Conservation (phyloP, 2,113 vertebrate genomes). For the Ifrita kowaldi region DNA sequence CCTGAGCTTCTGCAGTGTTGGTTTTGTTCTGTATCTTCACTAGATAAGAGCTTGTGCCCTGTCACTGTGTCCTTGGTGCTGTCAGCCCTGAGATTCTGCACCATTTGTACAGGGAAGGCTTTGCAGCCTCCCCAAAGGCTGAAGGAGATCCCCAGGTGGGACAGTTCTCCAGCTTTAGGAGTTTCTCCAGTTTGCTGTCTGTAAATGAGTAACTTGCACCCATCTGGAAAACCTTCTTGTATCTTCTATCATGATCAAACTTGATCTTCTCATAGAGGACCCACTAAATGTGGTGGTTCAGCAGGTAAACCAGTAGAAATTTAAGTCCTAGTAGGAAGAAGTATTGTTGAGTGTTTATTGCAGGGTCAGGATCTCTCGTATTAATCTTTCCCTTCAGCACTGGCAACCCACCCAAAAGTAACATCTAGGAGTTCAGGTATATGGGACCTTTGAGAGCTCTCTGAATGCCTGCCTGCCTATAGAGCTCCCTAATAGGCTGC, state of each 20-base stretch:
- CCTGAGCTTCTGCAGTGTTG: conserved; percentile 3
- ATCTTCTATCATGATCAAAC: background rate
- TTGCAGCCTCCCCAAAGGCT: background rate
- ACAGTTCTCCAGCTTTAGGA: background rate
- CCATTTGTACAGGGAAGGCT: background rate
- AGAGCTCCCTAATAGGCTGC: background rate
- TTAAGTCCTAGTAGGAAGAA: background rate
- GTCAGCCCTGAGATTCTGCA: background rate
- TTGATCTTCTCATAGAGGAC: background rate
- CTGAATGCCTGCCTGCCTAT: conserved; percentile 3
- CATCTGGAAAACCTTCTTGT: background rate
- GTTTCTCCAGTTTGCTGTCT: background rate
- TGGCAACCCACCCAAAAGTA: conserved; percentile 35
- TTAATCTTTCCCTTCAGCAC: conserved; percentile 24
- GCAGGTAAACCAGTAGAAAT: background rate
- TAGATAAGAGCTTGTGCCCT: background rate
- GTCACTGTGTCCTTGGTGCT: background rate
- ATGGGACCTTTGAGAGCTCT: background rate
- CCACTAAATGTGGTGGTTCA: background rate
- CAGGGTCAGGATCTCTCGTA: background rate
- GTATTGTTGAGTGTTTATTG: conserved; percentile 38
- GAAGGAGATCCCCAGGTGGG: background rate
- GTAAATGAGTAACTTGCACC: background rate
- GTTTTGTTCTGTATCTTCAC: background rate
- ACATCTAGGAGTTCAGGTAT: conserved; percentile 4